A percentile compares a stretch with the other conserved stretches of the same genome.
Conservation (phyloP, 2,797 vertebrate genomes). For the Mormyrus proboscirostris region DNA sequence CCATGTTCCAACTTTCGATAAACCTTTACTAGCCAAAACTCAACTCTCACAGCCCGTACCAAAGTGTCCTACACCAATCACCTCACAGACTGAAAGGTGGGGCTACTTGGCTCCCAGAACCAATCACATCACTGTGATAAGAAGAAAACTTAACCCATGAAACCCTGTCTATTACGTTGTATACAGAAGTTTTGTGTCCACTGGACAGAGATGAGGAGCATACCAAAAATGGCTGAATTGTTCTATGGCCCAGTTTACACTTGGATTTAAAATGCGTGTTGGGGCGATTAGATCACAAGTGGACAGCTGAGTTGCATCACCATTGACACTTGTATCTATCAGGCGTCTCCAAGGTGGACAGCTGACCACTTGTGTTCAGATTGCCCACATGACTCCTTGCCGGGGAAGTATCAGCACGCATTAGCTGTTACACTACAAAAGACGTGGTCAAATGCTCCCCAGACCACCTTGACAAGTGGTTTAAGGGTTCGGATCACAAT, state of each 20-base stretch:
- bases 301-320: background rate
- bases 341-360: background rate
- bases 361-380: background rate
- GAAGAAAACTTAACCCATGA: background rate
- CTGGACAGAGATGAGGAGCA: background rate
- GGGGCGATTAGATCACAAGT: background rate
- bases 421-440: background rate
- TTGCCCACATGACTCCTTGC: background rate
- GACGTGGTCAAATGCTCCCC: background rate
- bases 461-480: background rate
- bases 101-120: background rate
- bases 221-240: background rate
- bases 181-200: background rate
- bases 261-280: background rate
- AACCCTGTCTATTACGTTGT: background rate
- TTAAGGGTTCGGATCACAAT: background rate
- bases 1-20: background rate
- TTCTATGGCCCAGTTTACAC: background rate
- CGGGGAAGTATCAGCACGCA: background rate
- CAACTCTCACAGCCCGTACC: background rate
- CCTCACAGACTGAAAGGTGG: background rate
- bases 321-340: background rate
- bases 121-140: background rate
- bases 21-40: background rate
- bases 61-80: background rate